These are phyloP conservation scores for Torymus aiolomorphi DNA, from an alignment of 2,888 invertebrate species.

Conservation along the genomic window DNA sequence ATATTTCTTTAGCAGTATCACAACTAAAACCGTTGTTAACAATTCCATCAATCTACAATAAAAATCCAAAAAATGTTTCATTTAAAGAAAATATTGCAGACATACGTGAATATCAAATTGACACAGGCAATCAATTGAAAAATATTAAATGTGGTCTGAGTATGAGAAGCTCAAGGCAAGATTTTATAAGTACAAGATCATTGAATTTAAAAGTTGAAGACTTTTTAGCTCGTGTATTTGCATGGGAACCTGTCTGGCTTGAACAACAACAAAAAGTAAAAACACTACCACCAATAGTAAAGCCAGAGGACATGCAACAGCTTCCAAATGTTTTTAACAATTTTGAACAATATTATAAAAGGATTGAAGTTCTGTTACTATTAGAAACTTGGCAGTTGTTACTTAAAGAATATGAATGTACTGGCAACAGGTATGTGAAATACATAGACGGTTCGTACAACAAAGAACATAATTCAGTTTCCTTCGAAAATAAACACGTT, in stretches of 20 bases:
- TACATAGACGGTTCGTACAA: too few species aligned
- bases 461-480: too few species aligned
- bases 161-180: constrained; percentile 33
- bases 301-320: constrained; percentile 76
- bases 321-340: constrained; percentile 78
- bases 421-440: constrained; percentile 48
- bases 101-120: constrained; percentile 50
- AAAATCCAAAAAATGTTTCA: constrained; percentile 59
- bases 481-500: too few species aligned
- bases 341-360: constrained; percentile 79
- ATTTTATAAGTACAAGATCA: constrained; percentile 13
- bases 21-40: constrained; percentile 21
- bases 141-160: constrained; percentile 48
- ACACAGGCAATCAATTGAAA: constrained; percentile 46
- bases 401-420: constrained; percentile 65
- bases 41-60: constrained; percentile 17
- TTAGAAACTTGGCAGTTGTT: constrained; percentile 81
- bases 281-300: constrained; percentile 78
- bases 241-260: constrained; percentile 84
- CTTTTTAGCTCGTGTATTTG: constrained; percentile 78
- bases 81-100: constrained; percentile 60
- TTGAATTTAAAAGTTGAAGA: constrained; percentile 65
- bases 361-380: constrained; percentile 79
- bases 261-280: constrained; percentile 77
- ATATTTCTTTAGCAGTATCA: neutral